Evolutionary conservation across 2,797 vertebrate species (phyloP), one percentile per base, ranked within the genome.

Genomic region (Paedocypris micromegethes): DNA sequence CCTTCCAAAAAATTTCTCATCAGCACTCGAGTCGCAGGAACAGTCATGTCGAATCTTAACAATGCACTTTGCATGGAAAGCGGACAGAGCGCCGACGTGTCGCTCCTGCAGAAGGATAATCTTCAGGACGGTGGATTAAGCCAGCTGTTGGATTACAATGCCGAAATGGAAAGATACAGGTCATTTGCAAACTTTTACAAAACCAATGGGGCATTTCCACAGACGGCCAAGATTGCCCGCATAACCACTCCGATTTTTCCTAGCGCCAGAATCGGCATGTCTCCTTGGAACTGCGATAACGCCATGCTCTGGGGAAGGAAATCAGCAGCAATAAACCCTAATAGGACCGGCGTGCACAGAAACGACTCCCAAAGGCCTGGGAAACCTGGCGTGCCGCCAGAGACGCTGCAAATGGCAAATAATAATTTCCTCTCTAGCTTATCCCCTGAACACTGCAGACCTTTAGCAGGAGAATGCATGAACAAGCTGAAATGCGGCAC

Each of bases 401-500:
- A 91, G 86, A 90, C 94, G 84, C 88, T 97, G 92, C 95, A 94
- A 88, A 96, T 96, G 93, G 92, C 93, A 86, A 96, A 95, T 87
- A 92, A 92, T 88, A 96, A 94, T 90, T 97, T 96, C 92, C 93
- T 96, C 86, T 92, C 94, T 88, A 89, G 91, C 83, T 90, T 96
- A 87, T 91, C 93, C 87, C 93, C 95, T 56, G 95, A 97, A 87
- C 95, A 94, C 90, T 96, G 95, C 92, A 92, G 94, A 90, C 93
- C 95, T 89, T 90, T 96, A 93, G 91, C 91, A 72, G 93, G 93
- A 79, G 94, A 96, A 88, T 96, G 94, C 91, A 92, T 95, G 93
- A 96, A 95, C 93, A 97, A 96, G 94, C 93, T 96, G 90, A 96
- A 97, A 89, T 96, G 94, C 91, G 91, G 93, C 86, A 91, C 91